phyloP scores from a whole-genome alignment of 35 echinoderm and acorn worm genomes.

The Patiria miniata region DNA sequence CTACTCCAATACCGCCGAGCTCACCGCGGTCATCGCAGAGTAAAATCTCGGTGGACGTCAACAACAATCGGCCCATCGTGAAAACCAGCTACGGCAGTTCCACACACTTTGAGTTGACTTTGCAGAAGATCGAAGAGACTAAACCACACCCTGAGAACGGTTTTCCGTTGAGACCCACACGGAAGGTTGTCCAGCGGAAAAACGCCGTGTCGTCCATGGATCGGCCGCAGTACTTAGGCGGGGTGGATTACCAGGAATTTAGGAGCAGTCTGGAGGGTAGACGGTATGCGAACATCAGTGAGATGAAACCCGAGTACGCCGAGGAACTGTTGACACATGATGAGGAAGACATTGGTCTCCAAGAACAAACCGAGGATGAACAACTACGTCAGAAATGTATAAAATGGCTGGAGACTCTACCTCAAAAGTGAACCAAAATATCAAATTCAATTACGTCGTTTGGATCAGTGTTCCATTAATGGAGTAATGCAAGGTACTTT shows the following conservation, averaged over 20 bases:
- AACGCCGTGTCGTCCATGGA: constrained; percentile 6
- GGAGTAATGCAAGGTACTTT: background rate
- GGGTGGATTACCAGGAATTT: background rate
- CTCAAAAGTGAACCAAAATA: background rate
- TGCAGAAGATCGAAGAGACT: constrained; percentile 34
- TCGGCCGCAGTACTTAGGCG: background rate
- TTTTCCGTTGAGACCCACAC: background rate
- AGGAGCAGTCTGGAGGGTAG: background rate
- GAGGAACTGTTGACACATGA: constrained; percentile 1
- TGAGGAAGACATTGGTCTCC: background rate
- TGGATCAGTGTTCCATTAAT: background rate
- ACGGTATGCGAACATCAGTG: background rate
- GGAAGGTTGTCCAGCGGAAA: background rate
- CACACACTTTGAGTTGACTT: constrained; percentile 32
- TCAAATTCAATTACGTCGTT: background rate
- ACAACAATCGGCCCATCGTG: background rate
- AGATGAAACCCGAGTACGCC: background rate
- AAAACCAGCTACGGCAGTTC: constrained; percentile 28
- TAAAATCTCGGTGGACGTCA: background rate
- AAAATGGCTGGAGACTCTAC: constrained; percentile 31
- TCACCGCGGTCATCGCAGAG: background rate
- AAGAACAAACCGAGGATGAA: constrained; percentile 22
- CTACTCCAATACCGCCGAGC: background rate
- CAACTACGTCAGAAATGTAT: constrained; percentile 35
- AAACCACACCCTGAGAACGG: background rate